Conservation (phyloP, 1,140 invertebrate species). For the Cherax quadricarinatus region DNA sequence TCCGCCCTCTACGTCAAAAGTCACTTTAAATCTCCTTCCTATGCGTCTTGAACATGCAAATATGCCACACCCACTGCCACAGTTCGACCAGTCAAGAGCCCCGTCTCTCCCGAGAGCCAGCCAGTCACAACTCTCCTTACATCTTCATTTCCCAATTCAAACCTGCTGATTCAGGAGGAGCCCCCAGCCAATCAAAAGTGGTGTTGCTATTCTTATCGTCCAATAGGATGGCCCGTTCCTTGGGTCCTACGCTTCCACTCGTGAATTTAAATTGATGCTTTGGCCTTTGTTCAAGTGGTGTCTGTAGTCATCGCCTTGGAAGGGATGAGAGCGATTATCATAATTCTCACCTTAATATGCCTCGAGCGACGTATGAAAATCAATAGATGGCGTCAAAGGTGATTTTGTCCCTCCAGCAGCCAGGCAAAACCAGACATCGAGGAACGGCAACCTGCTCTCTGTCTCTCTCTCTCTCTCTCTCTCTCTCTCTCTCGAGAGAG, state of each 20-base stretch:
- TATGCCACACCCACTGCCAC: constrained; percentile 51
- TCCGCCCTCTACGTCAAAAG: constrained; percentile 56
- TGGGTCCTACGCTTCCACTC: constrained; percentile 46
- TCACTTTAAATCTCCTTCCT: constrained; percentile 62
- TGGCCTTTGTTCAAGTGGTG: constrained; percentile 66
- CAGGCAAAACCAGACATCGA: not conserved
- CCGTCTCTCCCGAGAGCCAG: constrained; percentile 34
- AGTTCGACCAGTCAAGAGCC: constrained; percentile 44
- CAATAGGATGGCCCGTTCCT: constrained; percentile 46
- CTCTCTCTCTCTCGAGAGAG: not conserved
- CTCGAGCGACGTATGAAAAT: constrained; percentile 54
- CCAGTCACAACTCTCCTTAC: constrained; percentile 58
- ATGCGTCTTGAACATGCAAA: constrained; percentile 66
- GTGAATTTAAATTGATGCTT: constrained; percentile 66
- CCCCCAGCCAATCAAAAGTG: constrained; percentile 56
- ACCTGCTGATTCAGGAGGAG: constrained; percentile 64
- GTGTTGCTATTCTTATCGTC: constrained; percentile 63
- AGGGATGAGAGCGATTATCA: constrained; percentile 44
- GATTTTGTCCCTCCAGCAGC: constrained; percentile 13
- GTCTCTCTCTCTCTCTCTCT: too few species aligned
- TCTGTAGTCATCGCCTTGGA: constrained; percentile 60
- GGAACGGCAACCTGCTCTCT: not conserved
- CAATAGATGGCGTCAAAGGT: constrained; percentile 60
- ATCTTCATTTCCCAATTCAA: constrained; percentile 54
- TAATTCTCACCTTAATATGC: constrained; percentile 66